These are phyloP conservation scores for Rhinogobio ventralis DNA, from an alignment of 2,797 vertebrate genomes.

Conservation along the genomic window DNA sequence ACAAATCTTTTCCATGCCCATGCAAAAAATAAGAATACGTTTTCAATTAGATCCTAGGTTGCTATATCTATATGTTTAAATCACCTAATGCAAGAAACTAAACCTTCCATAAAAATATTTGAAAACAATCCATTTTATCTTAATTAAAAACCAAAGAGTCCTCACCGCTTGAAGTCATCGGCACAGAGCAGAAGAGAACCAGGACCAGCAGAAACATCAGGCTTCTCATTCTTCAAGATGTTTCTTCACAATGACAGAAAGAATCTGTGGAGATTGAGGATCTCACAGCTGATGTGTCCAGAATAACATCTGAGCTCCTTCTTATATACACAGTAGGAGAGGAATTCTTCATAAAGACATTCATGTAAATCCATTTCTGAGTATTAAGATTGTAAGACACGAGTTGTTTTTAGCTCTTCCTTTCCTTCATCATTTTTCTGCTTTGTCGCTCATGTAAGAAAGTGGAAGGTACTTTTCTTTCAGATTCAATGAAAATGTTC, in stretches of 20 bases:
- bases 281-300: neutral
- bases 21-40: neutral
- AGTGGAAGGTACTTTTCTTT: neutral
- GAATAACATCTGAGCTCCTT: neutral
- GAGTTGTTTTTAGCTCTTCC: neutral
- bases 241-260: neutral
- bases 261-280: constrained; percentile 21
- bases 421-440: neutral
- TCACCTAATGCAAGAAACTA: neutral
- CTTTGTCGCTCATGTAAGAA: neutral
- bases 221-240: constrained; percentile 35
- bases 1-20: neutral
- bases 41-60: neutral
- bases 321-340: neutral
- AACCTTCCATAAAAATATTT: neutral
- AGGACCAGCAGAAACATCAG: constrained; percentile 46
- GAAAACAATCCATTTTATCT: neutral
- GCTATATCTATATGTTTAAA: neutral
- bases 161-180: constrained; percentile 43
- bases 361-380: neutral
- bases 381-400: neutral
- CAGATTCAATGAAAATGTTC: neutral
- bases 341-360: neutral
- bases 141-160: neutral
- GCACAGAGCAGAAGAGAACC: constrained; percentile 44